Evolutionary conservation across 2,797 vertebrate species (phyloP), one percentile per base, ranked within the genome.

Genomic region (Paratrypauchen microcephalus): DNA sequence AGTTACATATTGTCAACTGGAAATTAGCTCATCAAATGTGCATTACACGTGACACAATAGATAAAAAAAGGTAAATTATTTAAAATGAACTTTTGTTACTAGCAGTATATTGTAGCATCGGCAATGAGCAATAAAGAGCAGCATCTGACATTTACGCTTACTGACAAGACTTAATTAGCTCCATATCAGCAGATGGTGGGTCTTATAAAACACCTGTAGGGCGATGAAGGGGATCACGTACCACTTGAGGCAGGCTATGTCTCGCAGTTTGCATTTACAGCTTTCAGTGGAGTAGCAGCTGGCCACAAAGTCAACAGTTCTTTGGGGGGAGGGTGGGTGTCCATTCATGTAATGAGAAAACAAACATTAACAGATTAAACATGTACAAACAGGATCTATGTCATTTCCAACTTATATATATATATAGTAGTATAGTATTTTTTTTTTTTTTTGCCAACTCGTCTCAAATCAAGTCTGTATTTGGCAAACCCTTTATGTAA

Each of bases 191-290:
- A 81, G 74, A 76, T 76, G 77, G 61, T 56, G 16, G 55, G 52
- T 28, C 58, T 71, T 70, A 67, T 82, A 68, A 56, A 84, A 83
- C 72, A 66, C 32, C 70, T 57, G 36, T 2, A 72, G 57, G 64
- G 32, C 68, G 59, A 26, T 12, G 66, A 9, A 70, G 50, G 36
- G 41, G 0, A 55, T 24, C 71, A 91, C 92, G 82, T 94, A 99
- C 97, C 97, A 99, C 92, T 96, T 97, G n/a, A 99, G 83, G 77
- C 97, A 99, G 0, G 97, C 97, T 1, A 98, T 95, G 87, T 97
- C 96, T 92, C 96, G 96, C 91, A 99, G 91, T 69, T 96, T 98
- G 90, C 97, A 99, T 73, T 94, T 95, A 94, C 97, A 99, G 91
- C 93, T 96, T 56, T 96, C 94, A 0, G 96, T 97, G 2, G 95